phyloP scores from a whole-genome alignment of 2,113 vertebrate genomes.

The Pundamilia nyererei region DNA sequence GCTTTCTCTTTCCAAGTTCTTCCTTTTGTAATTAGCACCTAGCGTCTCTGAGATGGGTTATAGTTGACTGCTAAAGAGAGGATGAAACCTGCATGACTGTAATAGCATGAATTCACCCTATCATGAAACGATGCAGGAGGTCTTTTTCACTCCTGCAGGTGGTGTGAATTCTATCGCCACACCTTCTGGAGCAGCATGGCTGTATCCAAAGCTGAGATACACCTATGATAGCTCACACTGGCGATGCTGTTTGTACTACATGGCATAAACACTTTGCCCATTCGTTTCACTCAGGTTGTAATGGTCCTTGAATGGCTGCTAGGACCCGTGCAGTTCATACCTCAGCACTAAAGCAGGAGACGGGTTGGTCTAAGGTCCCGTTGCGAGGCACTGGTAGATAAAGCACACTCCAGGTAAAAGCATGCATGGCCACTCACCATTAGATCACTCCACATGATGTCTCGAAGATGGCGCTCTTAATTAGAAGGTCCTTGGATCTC shows the following conservation, averaged over 20 bases:
- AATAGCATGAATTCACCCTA: conserved; percentile 67
- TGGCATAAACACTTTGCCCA: background rate
- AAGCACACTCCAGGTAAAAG: conserved; percentile 50
- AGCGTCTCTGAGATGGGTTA: conserved; percentile 72
- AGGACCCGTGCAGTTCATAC: conserved; percentile 27
- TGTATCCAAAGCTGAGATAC: background rate
- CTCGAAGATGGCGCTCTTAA: conserved; percentile 51
- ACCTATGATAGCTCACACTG: background rate
- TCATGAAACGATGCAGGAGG: conserved; percentile 72
- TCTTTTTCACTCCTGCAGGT: conserved; percentile 75
- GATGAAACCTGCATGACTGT: conserved; percentile 69
- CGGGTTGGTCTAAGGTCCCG: conserved; percentile 17
- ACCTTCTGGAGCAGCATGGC: conserved; percentile 65
- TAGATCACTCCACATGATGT: conserved; percentile 56
- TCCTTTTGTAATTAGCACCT: conserved; percentile 77
- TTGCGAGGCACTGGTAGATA: conserved; percentile 43
- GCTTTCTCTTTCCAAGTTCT: conserved; percentile 58
- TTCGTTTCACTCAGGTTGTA: conserved; percentile 44
- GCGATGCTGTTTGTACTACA: conserved; percentile 15
- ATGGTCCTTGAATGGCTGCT: conserved; percentile 25
- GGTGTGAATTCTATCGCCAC: conserved; percentile 73
- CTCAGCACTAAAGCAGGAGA: conserved; percentile 40
- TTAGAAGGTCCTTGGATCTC: conserved; percentile 57
- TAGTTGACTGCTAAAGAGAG: conserved; percentile 71
- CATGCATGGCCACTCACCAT: conserved; percentile 44